Evolutionary conservation across 2,888 invertebrate genomes (phyloP), one percentile per base, ranked within the genome.

Genomic region (Agriotes lineatus): DNA sequence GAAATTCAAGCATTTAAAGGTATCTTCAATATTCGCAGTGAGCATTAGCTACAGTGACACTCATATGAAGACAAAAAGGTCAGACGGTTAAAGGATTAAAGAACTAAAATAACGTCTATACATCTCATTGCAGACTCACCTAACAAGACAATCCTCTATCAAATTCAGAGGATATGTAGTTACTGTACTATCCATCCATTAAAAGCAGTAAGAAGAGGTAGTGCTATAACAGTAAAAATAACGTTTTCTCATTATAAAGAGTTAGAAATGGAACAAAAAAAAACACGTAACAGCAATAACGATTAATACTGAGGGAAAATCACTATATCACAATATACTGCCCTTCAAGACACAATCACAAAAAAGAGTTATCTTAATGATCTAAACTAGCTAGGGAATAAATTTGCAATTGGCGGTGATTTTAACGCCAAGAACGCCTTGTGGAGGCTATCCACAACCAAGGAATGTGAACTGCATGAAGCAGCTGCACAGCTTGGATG

Each of bases 301-400:
- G 30, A 48, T 65, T 37, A 65, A 65, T 25, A 16, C n/a, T n/a
- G n/a, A n/a, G n/a, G n/a, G n/a, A n/a, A n/a, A 18, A 14, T 58
- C 4, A 58, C 30, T 10, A 20, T 45, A 44, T 25, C 67, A 16
- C n/a, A n/a, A n/a, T n/a, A n/a, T n/a, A n/a, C n/a, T n/a, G 56
- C 72, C 73, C n/a, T n/a, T n/a, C n/a, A n/a, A n/a, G 69, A 30
- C 74, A 75, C 20, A 65, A 50, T 25, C 69, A 75, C 5, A 67
- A 70, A 56, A 45, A 70, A 67, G 25, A 44, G 67, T 54, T 76
- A 71, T 20, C n/a, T 35, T 1, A 48, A 67, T 9, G 56, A 5
- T 73, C 72, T 12, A 64, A n/a, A n/a, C n/a, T n/a, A n/a, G n/a
- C n/a, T n/a, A n/a, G n/a, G n/a, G n/a, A n/a, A n/a, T n/a, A n/a